Evolutionary conservation across 2,797 vertebrate genomes (phyloP).

Genomic region (Australoheros facetus): DNA sequence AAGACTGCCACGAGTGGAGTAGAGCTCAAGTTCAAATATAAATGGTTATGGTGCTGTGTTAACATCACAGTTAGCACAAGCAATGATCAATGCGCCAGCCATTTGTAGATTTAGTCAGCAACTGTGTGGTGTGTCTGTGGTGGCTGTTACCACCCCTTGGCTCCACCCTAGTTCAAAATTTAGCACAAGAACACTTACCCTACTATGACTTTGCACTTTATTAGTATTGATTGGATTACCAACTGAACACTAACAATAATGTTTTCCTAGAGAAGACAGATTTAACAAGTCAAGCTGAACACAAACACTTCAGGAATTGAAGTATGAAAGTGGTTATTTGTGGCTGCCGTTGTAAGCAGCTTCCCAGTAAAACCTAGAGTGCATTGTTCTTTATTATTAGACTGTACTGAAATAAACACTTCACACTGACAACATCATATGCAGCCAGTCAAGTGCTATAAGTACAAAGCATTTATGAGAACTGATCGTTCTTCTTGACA

Average conservation of each 20-base stretch:
- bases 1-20: background rate
- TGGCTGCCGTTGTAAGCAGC: background rate
- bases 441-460: slow-evolving; percentile 9
- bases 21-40: background rate
- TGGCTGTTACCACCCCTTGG: background rate
- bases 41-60: background rate
- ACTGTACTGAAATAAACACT: slow-evolving; percentile 1
- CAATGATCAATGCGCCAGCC: background rate
- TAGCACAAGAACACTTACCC: background rate
- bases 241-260: background rate
- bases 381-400: background rate
- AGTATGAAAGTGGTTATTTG: background rate
- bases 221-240: background rate
- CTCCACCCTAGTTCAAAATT: background rate
- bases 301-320: background rate
- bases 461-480: slow-evolving; percentile 28
- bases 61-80: background rate
- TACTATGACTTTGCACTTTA: background rate
- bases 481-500: slow-evolving; percentile 9
- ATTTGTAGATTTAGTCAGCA: background rate
- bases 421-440: background rate
- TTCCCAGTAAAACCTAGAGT: background rate
- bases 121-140: background rate
- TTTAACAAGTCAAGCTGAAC: background rate
- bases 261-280: background rate